These are phyloP conservation scores for Dynastes tityus DNA, from an alignment of 2,888 invertebrate genomes.

Conservation along the genomic window DNA sequence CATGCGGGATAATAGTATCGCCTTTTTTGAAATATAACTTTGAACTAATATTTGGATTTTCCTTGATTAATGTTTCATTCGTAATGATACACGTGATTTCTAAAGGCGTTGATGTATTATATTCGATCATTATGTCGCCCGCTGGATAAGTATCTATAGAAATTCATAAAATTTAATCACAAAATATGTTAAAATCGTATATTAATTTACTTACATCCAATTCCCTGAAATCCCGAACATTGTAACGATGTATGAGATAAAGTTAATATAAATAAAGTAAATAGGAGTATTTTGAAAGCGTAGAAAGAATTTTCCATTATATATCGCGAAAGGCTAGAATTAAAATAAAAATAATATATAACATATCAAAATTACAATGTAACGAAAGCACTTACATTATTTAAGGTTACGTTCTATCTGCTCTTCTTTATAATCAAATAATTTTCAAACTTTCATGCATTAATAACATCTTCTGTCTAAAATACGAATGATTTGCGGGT, in stretches of 20 bases:
- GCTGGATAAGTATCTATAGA: conserved; percentile 64
- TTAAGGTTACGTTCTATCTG: background rate
- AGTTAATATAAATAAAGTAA: conserved; percentile 13
- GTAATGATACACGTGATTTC: conserved; percentile 78
- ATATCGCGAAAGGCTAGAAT: background rate
- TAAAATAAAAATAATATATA: background rate
- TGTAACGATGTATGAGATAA: background rate
- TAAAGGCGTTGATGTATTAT: conserved; percentile 73
- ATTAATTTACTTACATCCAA: conserved; percentile 52
- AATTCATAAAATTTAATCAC: background rate
- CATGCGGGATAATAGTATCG: conserved; percentile 65
- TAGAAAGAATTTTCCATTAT: conserved; percentile 34
- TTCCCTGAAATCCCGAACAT: conserved; percentile 27
- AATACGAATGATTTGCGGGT: too few relatives aligned
- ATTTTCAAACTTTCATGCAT: too few relatives aligned
- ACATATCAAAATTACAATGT: background rate
- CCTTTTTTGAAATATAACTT: conserved; percentile 71
- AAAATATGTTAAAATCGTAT: background rate
- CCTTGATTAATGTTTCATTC: conserved; percentile 69
- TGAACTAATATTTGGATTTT: conserved; percentile 72
- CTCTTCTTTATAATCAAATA: too few relatives aligned
- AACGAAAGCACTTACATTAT: background rate
- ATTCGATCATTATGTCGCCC: conserved; percentile 71
- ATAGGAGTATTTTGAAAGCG: background rate
- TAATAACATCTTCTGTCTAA: too few relatives aligned